These are phyloP conservation scores for Podarcis cretensis DNA, from an alignment of 2,113 vertebrate genomes.

Conservation along the genomic window DNA sequence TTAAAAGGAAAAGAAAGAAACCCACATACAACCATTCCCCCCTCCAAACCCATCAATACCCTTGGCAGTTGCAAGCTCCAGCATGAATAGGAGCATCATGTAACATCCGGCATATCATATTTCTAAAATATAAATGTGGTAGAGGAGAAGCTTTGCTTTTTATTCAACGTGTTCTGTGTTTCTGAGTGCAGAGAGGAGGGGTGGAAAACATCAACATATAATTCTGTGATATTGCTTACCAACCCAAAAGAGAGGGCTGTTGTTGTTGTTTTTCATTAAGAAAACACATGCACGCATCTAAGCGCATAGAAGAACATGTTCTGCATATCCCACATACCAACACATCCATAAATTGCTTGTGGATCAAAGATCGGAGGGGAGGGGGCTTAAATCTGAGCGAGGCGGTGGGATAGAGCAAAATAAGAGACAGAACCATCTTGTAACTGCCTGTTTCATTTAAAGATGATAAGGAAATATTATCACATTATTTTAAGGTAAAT, in stretches of 20 bases:
- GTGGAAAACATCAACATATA: not conserved
- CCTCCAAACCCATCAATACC: not conserved
- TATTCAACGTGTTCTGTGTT: not conserved
- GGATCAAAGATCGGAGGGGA: conserved; percentile 77
- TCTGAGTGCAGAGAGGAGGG: not conserved
- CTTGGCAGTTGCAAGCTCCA: not conserved
- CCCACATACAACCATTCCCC: too few species aligned
- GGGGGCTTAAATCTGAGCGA: conserved; percentile 68
- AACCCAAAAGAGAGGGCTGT: not conserved
- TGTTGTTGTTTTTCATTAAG: not conserved
- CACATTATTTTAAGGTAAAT: conserved; percentile 88
- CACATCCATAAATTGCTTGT: conserved; percentile 65
- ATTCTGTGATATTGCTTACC: not conserved
- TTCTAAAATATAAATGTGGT: not conserved
- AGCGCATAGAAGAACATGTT: not conserved
- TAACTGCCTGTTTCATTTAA: conserved; percentile 79
- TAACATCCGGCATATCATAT: not conserved
- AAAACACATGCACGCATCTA: not conserved
- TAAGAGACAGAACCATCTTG: conserved; percentile 74
- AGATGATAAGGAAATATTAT: conserved; percentile 84
- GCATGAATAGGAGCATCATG: not conserved
- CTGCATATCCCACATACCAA: conserved; percentile 37
- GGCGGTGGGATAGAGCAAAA: conserved; percentile 74
- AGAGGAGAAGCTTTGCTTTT: not conserved
- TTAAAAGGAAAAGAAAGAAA: too few species aligned